Base-by-base conservation (phyloP, 1,140 invertebrate species). In the Steinernema khuongi region DNA sequence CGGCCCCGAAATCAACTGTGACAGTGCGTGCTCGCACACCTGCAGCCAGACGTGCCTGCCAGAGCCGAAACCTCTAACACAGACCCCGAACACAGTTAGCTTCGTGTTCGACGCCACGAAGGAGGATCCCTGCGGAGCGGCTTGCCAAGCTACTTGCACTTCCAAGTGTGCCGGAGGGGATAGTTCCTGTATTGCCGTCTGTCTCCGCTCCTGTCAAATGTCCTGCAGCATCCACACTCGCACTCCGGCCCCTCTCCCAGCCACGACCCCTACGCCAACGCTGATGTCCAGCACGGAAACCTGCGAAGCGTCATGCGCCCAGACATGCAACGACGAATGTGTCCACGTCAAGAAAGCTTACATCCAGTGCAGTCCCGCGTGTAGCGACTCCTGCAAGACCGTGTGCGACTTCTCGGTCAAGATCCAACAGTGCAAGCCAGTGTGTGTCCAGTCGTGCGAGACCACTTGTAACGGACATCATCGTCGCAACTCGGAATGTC, bases 381-480 rank as follows among this genome's bases (percentile, higher is more conserved):
- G 50, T 22, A 60, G 22, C 50, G 50, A 60, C 50, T 60, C 50
- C 19, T 60, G 50, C 50, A 60, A 60, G 50, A 60, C 50, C 50
- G 50, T 60, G 4, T 60, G 50, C 50, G 50, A 60, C 50, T n/a
- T 60, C 26, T 60, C 50, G 11, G 4, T 60, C 4, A 60, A 60
- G 22, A 22, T 60, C 7, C 7, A 60, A 26, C 50, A 60, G 26
- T 60, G 50, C 50, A 60, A 60, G 50, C 50, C 50, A 14, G 50
- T 60, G 4, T 60, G 50, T 26, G 50, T 60, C 7, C 4, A 60
- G 26, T 60, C 50, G 11, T 60, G 50, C 50, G 50, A 60, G 22
- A 11, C 14, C 14, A 60, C 50, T 22, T 60, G 50, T 22, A 60
- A 22, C 22, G 50, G 50, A 60, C 50, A n/a, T 4, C 50, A 60